phyloP scores from a whole-genome alignment of 2,113 vertebrate species.

The Sprattus sprattus region DNA sequence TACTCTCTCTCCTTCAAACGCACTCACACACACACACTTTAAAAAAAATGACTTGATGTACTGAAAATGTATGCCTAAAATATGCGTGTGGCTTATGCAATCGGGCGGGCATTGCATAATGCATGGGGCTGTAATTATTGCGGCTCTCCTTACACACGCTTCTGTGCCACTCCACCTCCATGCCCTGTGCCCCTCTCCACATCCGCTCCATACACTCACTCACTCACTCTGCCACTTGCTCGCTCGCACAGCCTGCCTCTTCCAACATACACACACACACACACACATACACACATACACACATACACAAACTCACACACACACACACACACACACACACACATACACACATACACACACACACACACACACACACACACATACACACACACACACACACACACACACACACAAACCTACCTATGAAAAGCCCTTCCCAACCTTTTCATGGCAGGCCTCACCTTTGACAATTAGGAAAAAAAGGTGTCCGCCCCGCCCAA shows the following conservation, averaged over 20 bases:
- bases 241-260: background rate
- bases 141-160: constrained; percentile 7
- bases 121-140: constrained; percentile 15
- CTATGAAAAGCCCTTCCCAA: background rate
- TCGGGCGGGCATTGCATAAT: constrained; percentile 2
- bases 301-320: background rate
- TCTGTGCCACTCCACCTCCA: constrained; percentile 10
- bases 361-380: background rate
- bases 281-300: background rate
- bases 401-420: background rate
- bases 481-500: background rate
- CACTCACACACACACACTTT: background rate
- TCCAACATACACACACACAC: background rate
- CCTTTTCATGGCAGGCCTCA: background rate
- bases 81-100: constrained; percentile 13
- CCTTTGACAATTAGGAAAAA: background rate
- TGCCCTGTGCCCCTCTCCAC: background rate
- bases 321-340: background rate
- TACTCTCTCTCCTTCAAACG: background rate
- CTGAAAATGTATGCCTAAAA: constrained; percentile 18
- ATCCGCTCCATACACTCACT: background rate
- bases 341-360: background rate
- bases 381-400: background rate
- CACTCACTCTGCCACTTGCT: background rate
- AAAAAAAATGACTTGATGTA: constrained; percentile 16